phyloP scores from a whole-genome alignment of 2,113 vertebrate species.

The Hippocampus guttulatus region DNA sequence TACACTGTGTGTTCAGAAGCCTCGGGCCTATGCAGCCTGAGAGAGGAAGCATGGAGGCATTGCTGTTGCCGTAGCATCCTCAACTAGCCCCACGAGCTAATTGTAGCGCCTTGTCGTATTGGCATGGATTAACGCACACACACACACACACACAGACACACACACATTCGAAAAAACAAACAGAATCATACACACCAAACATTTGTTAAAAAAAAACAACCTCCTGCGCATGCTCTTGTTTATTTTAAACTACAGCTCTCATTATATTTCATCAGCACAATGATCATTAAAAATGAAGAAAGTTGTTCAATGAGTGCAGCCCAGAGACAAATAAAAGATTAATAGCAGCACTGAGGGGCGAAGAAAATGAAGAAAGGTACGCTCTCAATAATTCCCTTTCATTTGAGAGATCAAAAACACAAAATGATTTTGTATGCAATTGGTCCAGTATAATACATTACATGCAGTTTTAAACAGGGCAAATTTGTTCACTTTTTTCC shows the following conservation, averaged over 20 bases:
- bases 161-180: not conserved
- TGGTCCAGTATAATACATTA: not conserved
- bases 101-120: slow-evolving; percentile 49
- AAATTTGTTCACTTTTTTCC: no score
- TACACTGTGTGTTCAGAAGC: slow-evolving; percentile 20
- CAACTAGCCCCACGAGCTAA: slow-evolving; percentile 46
- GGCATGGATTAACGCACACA: slow-evolving; percentile 16
- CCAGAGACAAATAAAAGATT: slow-evolving; percentile 65
- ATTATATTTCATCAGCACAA: slow-evolving; percentile 59
- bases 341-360: slow-evolving; percentile 33
- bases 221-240: slow-evolving; percentile 22
- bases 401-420: slow-evolving; percentile 32
- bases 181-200: slow-evolving; percentile 1
- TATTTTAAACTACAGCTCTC: slow-evolving; percentile 47
- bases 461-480: not conserved
- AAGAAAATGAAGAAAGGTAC: slow-evolving; percentile 18
- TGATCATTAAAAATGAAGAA: slow-evolving; percentile 58
- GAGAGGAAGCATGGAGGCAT: slow-evolving; percentile 50
- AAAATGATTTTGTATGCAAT: slow-evolving; percentile 3
- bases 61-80: slow-evolving; percentile 46
- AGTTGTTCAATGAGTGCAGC: slow-evolving; percentile 40
- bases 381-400: slow-evolving; percentile 68
- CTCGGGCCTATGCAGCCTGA: slow-evolving; percentile 24
- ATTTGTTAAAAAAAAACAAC: slow-evolving; percentile 1
- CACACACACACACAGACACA: slow-evolving; percentile 1